Evolutionary conservation across 2,113 vertebrate species (phyloP), one percentile per base, ranked within the genome.

Genomic region (Podarcis muralis): DNA sequence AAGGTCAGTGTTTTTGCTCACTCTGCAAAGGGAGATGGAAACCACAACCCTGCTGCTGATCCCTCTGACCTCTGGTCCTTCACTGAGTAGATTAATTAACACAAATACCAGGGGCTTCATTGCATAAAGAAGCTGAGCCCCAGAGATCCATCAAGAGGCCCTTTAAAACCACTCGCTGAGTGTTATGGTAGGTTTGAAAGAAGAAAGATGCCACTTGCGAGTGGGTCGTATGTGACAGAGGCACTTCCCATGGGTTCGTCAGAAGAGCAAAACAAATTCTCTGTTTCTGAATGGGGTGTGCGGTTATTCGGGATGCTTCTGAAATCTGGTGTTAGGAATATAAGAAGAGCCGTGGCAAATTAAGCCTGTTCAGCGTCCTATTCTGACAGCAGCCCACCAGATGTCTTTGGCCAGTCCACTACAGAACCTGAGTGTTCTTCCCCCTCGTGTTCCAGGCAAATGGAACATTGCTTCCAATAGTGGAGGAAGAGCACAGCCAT

Each of bases 51-150:
- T 6, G 86, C 4, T 87, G 43, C 1, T 90, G 59, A 59, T 84
- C 25, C 66, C 74, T 91, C 89, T 87, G 62, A 37, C 13, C 30
- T 88, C 1, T 89, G 37, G 3, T 78, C 74, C 71, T 89, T 69
- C 62, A 90, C 68, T 84, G 90, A 91, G 81, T n/a, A 0, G 0
- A 43, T 83, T 87, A 80, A 83, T 87, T 93, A 90, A 71, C 6
- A 77, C 1, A 87, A 23, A 18, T 4, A 65, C 37, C 25, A 90
- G 69, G 18, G 23, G 37, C 40, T 65, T 65, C 59, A 74, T 1
- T 40, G 74, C 86, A 89, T 86, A 40, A 86, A 65, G 77, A 35
- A 13, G 0, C 3, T 72, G 88, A 65, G 83, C 68, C 5, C 84
- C 1, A 75, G 86, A 0, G 72, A 79, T 20, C 1, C 11, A 32